phyloP scores from a whole-genome alignment of 2,797 vertebrate species.

The Cuculus canorus region DNA sequence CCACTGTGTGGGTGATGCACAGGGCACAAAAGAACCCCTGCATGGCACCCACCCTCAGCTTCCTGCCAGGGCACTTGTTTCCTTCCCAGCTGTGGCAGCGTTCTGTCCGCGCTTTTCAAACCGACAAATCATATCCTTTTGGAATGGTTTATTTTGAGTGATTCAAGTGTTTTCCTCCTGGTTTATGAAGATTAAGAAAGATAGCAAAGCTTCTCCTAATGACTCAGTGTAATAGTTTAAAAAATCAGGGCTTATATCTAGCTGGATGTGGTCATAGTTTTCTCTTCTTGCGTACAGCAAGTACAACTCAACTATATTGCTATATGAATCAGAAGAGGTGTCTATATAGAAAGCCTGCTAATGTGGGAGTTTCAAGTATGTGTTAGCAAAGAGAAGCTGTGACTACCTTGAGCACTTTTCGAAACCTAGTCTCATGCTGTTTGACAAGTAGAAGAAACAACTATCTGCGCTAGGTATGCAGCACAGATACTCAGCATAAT shows the following conservation, averaged over 20 bases:
- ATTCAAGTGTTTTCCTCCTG: background rate
- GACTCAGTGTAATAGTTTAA: background rate
- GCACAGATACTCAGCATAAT: background rate
- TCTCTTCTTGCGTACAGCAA: background rate
- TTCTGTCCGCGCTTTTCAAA: background rate
- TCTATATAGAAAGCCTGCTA: background rate
- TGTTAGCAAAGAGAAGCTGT: background rate
- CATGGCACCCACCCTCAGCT: background rate
- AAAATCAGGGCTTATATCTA: conserved; percentile 5
- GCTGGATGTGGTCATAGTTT: background rate
- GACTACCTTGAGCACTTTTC: background rate
- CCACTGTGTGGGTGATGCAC: background rate
- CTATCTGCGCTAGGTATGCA: background rate
- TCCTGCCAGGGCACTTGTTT: background rate
- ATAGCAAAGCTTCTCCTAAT: background rate
- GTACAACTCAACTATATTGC: background rate
- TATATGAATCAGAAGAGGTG: background rate
- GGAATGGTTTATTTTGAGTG: background rate
- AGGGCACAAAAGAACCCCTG: background rate
- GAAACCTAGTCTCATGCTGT: background rate
- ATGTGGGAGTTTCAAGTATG: background rate
- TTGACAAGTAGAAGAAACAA: background rate
- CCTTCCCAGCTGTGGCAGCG: background rate
- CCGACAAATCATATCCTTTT: background rate
- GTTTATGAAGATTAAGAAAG: background rate